Base-by-base conservation (phyloP, 2,888 invertebrate species). In the Epinotia bilunana region DNA sequence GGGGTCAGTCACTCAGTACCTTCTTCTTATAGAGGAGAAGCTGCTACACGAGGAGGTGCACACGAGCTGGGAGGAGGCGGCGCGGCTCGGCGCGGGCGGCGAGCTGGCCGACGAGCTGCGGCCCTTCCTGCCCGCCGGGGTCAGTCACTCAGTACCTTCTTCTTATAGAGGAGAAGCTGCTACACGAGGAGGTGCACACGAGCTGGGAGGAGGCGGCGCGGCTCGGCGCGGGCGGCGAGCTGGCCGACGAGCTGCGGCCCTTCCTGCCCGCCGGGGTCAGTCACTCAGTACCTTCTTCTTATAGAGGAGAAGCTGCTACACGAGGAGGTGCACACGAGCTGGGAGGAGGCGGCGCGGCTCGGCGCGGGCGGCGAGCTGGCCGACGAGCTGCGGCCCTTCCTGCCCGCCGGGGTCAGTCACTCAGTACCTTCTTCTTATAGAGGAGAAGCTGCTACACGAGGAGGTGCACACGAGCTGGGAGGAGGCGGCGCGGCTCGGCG, bases 381-480 rank as follows among this genome's bases (percentile, higher is more conserved):
- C 0, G 94, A 94, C 55, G 87, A 89, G 71, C 85, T 94, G 61
- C 81, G 93, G 60, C 87, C 90, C 0, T 86, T 87, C 78, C 79
- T 94, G 16, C 90, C 93, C 33, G 90, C 90, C 0, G 94, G 94
- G 79, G 94, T 94, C 74, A 83, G 86, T 78, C 3, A 13, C 13
- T 49, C 16, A 1, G 7, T 33, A 33, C 3, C 3, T 7, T 3
- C 23, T 12, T 2, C 20, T n/a, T n/a, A 33, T 88, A 96, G 97
- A 97, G 95, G 96, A 97, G 87, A 96, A 96, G 86, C 95, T 97
- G 87, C 90, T 97, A 0, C 96, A 96, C 79, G 97, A 97, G 87
- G 96, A 97, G 87, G 96, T 97, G 16, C 95, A 96, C 82, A 93
- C 97, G 20, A 96, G 95, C 81, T 96, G 96, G 96, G 95, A 95